Evolutionary conservation across 1,140 invertebrate genomes (phyloP), one percentile per base, ranked within the genome.

Genomic region (Sinonovacula constricta): DNA sequence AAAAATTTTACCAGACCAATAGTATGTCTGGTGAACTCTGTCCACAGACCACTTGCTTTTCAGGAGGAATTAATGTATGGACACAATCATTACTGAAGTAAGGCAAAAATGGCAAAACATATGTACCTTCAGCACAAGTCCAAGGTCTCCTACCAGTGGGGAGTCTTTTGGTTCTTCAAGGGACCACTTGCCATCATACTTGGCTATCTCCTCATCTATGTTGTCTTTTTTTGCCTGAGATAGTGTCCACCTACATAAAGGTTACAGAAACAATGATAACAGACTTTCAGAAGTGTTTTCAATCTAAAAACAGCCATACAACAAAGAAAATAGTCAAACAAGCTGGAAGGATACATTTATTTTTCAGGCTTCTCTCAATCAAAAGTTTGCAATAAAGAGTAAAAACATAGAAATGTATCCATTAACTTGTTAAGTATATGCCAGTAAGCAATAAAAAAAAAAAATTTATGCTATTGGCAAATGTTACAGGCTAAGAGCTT

Each of bases 181-280:
- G 68, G 90, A 89, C 95, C 95, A 96, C 86, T 93, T 83, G 14
- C 98, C 98, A 93, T 99, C 96, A 92, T 99, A 99, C 93, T 98
- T 98, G 2, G 97, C 95, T 79, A 99, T 95, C 53, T 87, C 80
- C 80, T 97, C 97, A 84, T 98, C 96, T 14, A 94, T 95, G 71
- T 94, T 96, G 80, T 98, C 96, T 91, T 99, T 99, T 89, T 97
- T 98, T 0, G 98, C 96, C 90, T 96, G 93, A 0, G 98, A 99
- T 79, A 94, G 92, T 0, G 97, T 91, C 98, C 98, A 99, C 76
- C 90, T 92, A 66, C 7, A 88, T 18, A 59, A 39, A 74, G 24
- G 71, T 45, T 7, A 57, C 14, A 57, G 54, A 56, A 33, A 71
- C 7, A 65, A 15, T 5, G n/a, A 53, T 15, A 34, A 28, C n/a